Conservation (phyloP, 2,113 vertebrate species). For the Phaethornis superciliosus region DNA sequence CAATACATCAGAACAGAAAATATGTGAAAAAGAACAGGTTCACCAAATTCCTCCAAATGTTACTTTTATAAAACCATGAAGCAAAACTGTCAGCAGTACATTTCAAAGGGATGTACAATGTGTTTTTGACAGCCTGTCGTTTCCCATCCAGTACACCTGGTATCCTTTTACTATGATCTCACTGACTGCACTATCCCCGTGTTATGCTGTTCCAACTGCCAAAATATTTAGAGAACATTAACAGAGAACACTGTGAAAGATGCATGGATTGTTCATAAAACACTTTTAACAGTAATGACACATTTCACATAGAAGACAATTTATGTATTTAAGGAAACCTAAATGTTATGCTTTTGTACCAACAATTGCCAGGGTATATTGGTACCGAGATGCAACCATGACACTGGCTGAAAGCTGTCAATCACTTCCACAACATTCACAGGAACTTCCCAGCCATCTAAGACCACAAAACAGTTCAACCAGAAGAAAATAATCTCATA, state of each 20-base stretch:
- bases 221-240: neutral
- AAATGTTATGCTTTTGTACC: neutral
- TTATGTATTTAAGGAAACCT: neutral
- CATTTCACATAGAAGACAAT: neutral
- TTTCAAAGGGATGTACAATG: constrained; percentile 10
- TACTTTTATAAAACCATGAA: neutral
- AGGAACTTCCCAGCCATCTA: neutral
- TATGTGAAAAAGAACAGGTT: rapidly evolving
- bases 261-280: neutral
- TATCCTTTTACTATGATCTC: neutral
- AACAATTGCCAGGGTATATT: neutral
- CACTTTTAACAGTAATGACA: neutral
- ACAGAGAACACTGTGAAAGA: neutral
- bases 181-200: neutral
- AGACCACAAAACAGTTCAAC: neutral
- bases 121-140: constrained; percentile 34
- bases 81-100: neutral
- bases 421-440: neutral
- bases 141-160: neutral
- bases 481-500: neutral
- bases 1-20: neutral
- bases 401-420: rapidly evolving
- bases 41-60: neutral
- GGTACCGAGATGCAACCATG: neutral
- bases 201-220: neutral